phyloP scores from a whole-genome alignment of 2,797 vertebrate species.

The Rallus crepitans region DNA sequence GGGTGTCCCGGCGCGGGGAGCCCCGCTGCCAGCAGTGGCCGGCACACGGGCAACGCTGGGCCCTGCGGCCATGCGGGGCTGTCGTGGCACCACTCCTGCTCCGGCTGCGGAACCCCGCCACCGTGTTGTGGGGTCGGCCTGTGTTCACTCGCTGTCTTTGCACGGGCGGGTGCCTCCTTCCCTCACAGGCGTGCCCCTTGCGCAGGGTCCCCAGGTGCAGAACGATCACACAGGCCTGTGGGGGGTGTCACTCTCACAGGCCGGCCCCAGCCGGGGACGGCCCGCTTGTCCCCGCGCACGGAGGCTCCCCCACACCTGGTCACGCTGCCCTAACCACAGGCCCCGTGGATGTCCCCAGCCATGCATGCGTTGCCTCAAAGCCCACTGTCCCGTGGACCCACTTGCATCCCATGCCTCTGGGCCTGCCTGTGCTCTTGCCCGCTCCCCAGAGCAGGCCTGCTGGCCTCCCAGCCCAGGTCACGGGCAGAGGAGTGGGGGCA shows the following conservation, averaged over 20 bases:
- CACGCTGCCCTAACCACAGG: neutral
- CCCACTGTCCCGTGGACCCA: rapidly evolving
- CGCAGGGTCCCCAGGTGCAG: rapidly evolving
- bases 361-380: rapidly evolving
- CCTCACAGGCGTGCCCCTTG: rapidly evolving
- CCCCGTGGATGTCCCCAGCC: rapidly evolving
- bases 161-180: too few relatives aligned
- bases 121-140: too few relatives aligned
- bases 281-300: rapidly evolving
- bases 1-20: neutral
- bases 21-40: too few relatives aligned
- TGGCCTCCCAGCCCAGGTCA: rapidly evolving
- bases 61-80: too few relatives aligned
- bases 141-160: neutral
- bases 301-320: rapidly evolving
- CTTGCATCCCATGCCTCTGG: neutral
- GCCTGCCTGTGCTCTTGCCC: neutral
- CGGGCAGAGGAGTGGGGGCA: neutral
- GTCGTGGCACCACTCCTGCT: neutral
- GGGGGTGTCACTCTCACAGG: rapidly evolving
- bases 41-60: neutral
- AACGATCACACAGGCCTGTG: rapidly evolving
- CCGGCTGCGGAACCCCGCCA: neutral
- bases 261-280: rapidly evolving
- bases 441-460: neutral